Percentiles rank a stretch among this genome's conserved stretches.
Evolutionary conservation across 2,888 invertebrate genomes (phyloP).

Genomic region (Biston stratarius): DNA sequence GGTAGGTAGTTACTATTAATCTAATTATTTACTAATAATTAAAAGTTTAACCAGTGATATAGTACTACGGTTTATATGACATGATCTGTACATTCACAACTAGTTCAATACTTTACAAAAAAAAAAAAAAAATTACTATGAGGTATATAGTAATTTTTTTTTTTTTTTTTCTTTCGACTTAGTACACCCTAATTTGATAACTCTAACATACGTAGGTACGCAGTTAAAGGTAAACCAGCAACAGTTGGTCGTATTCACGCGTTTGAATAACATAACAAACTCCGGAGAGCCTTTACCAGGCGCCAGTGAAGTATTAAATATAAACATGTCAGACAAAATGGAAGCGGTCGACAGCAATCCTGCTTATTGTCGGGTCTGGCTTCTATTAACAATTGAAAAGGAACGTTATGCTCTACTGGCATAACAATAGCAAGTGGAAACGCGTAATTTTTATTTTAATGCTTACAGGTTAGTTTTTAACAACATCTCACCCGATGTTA

Average conservation of each 20-base stretch:
- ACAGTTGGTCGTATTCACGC: slow-evolving; percentile 9
- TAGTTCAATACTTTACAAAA: no score
- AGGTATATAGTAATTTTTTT: no score
- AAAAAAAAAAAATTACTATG: no score
- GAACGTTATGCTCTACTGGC: slow-evolving; percentile 33
- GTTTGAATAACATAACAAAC: slow-evolving; percentile 11
- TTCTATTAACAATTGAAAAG: slow-evolving; percentile 46
- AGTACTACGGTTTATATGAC: no score
- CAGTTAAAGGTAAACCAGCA: slow-evolving; percentile 1
- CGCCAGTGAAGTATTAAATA: slow-evolving; percentile 44
- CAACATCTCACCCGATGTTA: background rate
- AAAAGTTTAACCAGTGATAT: no score
- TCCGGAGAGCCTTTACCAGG: slow-evolving; percentile 12
- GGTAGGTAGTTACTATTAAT: no score
- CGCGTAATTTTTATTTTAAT: background rate
- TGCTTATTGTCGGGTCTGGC: slow-evolving; percentile 35
- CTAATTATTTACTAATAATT: no score
- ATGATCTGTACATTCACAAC: no score
- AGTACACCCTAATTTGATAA: no score
- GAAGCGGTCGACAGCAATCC: slow-evolving; percentile 44
- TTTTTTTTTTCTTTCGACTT: no score
- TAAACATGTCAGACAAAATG: slow-evolving; percentile 44
- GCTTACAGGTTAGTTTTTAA: no score
- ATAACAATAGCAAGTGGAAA: slow-evolving; percentile 12
- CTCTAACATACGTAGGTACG: background rate